Percentiles rank a stretch among this genome's conserved stretches.
phyloP scores from a whole-genome alignment of 1,140 invertebrate species.

The Brachionus rubens region DNA sequence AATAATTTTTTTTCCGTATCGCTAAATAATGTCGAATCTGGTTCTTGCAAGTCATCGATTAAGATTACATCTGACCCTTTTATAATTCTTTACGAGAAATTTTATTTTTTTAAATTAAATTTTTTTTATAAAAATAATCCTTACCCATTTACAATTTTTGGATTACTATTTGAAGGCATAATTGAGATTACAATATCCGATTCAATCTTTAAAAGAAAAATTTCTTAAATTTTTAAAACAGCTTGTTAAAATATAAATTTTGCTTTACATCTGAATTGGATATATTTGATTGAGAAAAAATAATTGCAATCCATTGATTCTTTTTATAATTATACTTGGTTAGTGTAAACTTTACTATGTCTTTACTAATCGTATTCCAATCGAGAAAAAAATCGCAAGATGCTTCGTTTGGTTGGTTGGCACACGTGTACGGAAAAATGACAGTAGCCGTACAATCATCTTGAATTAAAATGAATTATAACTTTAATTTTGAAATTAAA shows the following conservation, averaged over 20 bases:
- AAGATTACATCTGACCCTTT: slow-evolving; percentile 34
- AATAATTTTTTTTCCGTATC: slow-evolving; percentile 33
- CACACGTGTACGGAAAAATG: slow-evolving; percentile 29
- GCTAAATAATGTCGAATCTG: neutral
- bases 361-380: neutral
- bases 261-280: slow-evolving; percentile 17
- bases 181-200: slow-evolving; percentile 31
- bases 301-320: slow-evolving; percentile 40
- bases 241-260: too few relatives aligned
- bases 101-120: neutral
- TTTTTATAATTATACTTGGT: slow-evolving; percentile 34
- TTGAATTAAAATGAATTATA: neutral
- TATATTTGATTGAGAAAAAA: slow-evolving; percentile 34
- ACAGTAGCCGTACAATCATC: slow-evolving; percentile 35
- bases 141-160: slow-evolving; percentile 22
- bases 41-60: slow-evolving; percentile 26
- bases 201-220: neutral
- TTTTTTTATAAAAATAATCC: too few relatives aligned
- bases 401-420: slow-evolving; percentile 9
- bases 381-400: slow-evolving; percentile 44
- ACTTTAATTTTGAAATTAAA: too few relatives aligned
- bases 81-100: neutral
- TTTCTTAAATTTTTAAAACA: too few relatives aligned
- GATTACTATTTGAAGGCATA: neutral
- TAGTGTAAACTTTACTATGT: slow-evolving; percentile 33